A percentile compares a stretch with the other conserved stretches of the same genome.
Evolutionary conservation across 2,113 vertebrate species (phyloP).

Genomic region (Butorides virescens): DNA sequence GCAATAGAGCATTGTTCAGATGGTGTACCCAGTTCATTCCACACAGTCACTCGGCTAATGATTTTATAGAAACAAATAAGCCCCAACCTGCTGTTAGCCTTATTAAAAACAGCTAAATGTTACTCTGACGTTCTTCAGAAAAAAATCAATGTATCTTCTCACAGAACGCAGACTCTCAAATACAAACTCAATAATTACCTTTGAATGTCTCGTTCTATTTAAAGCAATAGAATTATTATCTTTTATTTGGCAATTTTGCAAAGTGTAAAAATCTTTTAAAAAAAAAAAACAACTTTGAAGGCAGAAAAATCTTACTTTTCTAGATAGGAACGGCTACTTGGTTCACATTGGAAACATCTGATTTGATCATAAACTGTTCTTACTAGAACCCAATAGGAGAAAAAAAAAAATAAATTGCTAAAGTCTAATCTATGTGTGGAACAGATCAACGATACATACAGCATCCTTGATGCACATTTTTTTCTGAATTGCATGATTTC

Average conservation of each 20-base stretch:
- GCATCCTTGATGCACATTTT: background rate
- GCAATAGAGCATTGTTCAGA: background rate
- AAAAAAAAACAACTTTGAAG: background rate
- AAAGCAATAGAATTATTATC: background rate
- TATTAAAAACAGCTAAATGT: background rate
- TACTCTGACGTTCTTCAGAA: background rate
- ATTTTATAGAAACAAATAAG: background rate
- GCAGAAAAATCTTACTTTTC: background rate
- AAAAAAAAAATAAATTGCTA: background rate
- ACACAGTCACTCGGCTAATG: background rate
- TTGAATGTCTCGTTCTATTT: background rate
- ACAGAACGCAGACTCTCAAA: background rate
- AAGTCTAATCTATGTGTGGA: background rate
- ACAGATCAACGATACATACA: background rate
- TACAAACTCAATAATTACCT: background rate
- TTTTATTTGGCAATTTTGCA: background rate
- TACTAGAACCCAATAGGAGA: background rate
- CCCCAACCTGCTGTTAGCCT: background rate
- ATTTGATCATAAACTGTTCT: background rate
- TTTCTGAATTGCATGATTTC: slow-evolving; percentile 17
- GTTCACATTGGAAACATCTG: background rate
- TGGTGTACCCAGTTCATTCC: background rate
- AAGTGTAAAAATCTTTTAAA: background rate
- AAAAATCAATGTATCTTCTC: background rate
- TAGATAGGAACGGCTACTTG: background rate